These are phyloP conservation scores for Drosophila cognata DNA, from an alignment of 2,888 invertebrate species.

Conservation along the genomic window DNA sequence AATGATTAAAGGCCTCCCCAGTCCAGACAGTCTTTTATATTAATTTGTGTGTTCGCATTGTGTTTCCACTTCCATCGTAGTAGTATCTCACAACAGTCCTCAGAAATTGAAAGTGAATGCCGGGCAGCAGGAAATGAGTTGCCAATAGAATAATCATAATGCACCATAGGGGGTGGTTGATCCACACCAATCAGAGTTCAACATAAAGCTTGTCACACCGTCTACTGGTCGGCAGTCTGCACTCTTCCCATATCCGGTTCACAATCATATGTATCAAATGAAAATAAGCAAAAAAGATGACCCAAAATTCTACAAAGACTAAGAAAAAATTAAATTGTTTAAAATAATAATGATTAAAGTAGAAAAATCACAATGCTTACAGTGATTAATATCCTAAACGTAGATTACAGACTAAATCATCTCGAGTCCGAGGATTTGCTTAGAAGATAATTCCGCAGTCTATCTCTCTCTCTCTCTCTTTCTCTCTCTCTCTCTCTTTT, in stretches of 20 bases:
- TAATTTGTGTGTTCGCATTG: constrained; percentile 69
- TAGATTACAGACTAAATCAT: background rate
- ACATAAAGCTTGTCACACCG: constrained; percentile 7
- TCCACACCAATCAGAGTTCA: constrained; percentile 14
- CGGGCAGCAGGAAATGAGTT: constrained; percentile 76
- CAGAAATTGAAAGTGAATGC: constrained; percentile 78
- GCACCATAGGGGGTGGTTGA: constrained; percentile 74
- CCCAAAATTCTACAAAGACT: background rate
- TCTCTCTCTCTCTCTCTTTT: background rate
- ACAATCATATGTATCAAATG: background rate
- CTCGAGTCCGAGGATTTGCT: background rate
- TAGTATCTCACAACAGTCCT: constrained; percentile 26
- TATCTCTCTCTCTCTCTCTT: background rate
- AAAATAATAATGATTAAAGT: background rate
- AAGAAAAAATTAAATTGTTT: background rate
- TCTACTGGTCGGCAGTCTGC: constrained; percentile 16
- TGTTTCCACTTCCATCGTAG: constrained; percentile 14
- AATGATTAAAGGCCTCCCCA: constrained; percentile 73
- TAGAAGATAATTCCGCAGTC: background rate
- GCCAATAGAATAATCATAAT: constrained; percentile 77
- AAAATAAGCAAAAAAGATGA: background rate
- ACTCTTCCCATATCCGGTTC: constrained; percentile 35
- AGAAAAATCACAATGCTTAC: background rate
- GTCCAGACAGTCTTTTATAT: constrained; percentile 68
- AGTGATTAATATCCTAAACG: background rate